A percentile compares a stretch with the other conserved stretches of the same genome.
Conservation (phyloP, 2,888 invertebrate genomes). For the Cantharis flavilabris region DNA sequence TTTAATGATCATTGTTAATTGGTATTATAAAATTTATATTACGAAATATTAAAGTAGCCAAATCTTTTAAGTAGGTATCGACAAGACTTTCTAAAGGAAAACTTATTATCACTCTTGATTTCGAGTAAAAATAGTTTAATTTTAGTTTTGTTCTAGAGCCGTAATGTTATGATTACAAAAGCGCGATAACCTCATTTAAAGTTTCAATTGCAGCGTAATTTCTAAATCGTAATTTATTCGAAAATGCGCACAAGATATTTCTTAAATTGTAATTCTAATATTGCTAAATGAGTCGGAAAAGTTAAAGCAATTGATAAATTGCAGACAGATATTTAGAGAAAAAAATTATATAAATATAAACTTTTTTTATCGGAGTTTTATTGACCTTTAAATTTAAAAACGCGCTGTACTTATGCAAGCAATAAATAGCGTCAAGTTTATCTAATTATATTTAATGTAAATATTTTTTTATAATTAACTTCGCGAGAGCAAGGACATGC, state of each 20-base stretch:
- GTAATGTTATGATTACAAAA: background rate
- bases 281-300: background rate
- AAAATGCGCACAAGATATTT: background rate
- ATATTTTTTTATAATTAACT: background rate
- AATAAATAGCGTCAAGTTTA: background rate
- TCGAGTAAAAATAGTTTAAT: background rate
- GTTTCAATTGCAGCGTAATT: background rate
- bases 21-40: background rate
- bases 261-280: background rate
- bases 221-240: background rate
- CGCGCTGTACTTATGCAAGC: background rate
- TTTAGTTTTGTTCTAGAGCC: background rate
- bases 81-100: background rate
- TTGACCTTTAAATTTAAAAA: constrained; percentile 4
- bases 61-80: background rate
- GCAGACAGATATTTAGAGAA: background rate
- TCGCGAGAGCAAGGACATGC: background rate
- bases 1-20: background rate
- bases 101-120: background rate
- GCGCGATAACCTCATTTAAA: background rate
- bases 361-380: background rate
- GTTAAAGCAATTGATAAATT: background rate
- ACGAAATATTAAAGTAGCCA: background rate
- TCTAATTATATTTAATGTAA: background rate
- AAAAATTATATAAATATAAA: constrained; percentile 1